phyloP scores from a whole-genome alignment of 35 echinoderm and acorn worm genomes.

The Apostichopus parvimensis region DNA sequence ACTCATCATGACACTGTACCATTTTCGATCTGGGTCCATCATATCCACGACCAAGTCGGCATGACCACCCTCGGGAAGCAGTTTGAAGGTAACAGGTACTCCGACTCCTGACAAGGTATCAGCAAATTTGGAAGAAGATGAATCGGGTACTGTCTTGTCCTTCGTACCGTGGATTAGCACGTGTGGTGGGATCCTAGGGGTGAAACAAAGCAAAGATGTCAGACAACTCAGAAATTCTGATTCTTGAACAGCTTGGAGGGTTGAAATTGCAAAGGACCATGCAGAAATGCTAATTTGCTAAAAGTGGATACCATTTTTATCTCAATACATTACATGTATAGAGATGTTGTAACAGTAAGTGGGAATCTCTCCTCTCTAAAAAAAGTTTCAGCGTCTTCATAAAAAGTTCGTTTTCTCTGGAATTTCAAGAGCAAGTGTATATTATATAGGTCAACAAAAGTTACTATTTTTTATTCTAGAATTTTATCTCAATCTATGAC shows the following conservation, averaged over 20 bases:
- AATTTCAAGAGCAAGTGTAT: too few relatives aligned
- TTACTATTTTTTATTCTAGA: too few relatives aligned
- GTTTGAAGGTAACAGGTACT: conserved; percentile 17
- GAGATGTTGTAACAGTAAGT: too few relatives aligned
- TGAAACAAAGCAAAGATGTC: neutral
- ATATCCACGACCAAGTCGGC: conserved; percentile 66
- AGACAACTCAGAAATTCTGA: neutral
- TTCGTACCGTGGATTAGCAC: conserved; percentile 67
- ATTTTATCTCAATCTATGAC: too few relatives aligned
- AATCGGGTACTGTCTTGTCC: conserved; percentile 46
- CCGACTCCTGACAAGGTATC: conserved; percentile 33
- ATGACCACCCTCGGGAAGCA: conserved; percentile 69
- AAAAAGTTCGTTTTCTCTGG: too few relatives aligned
- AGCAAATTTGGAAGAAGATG: conserved; percentile 63
- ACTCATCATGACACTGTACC: conserved; percentile 56
- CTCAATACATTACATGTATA: too few relatives aligned
- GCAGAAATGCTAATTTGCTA: too few relatives aligned
- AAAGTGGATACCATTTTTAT: too few relatives aligned
- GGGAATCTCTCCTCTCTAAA: too few relatives aligned
- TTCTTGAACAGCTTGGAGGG: neutral
- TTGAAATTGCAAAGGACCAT: too few relatives aligned
- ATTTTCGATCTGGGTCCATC: conserved; percentile 65
- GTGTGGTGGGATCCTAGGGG: conserved; percentile 67
- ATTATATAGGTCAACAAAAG: too few relatives aligned
- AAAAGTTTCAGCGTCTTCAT: too few relatives aligned